phyloP scores from a whole-genome alignment of 2,113 vertebrate genomes.

The Aphelocoma coerulescens region DNA sequence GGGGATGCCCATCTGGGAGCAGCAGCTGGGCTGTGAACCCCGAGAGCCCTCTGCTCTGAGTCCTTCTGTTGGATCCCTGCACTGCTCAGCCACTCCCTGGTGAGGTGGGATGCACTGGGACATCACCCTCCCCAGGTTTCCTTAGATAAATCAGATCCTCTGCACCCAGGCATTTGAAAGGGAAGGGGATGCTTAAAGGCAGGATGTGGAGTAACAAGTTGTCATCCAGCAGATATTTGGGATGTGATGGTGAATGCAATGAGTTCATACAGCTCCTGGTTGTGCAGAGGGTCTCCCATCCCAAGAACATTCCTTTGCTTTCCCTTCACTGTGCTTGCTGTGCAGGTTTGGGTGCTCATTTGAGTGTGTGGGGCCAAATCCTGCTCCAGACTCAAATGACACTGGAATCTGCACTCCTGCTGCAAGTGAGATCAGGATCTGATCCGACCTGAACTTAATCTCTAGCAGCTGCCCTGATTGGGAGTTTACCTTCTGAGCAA shows the following conservation, averaged over 20 bases:
- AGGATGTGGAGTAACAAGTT: background rate
- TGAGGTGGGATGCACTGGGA: background rate
- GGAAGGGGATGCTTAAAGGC: background rate
- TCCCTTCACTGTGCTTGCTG: fast-evolving
- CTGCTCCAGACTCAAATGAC: background rate
- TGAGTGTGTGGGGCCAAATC: background rate
- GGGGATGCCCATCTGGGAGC: background rate
- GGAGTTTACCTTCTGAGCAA: background rate
- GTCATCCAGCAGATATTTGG: background rate
- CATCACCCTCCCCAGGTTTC: background rate
- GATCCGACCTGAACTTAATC: background rate
- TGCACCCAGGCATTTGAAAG: background rate
- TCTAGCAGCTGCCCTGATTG: background rate
- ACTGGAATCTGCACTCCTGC: background rate
- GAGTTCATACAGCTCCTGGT: fast-evolving
- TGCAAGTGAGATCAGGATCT: background rate
- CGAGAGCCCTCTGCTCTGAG: background rate
- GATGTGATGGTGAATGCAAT: fast-evolving
- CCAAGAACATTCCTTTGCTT: background rate
- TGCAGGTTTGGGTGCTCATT: fast-evolving
- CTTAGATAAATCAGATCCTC: background rate
- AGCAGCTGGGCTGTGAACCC: slow-evolving; percentile 20
- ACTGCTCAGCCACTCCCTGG: background rate
- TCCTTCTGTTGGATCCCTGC: background rate
- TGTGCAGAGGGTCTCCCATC: background rate